Base-by-base conservation (phyloP, 2,888 invertebrate species). In the Baronia brevicornis region DNA sequence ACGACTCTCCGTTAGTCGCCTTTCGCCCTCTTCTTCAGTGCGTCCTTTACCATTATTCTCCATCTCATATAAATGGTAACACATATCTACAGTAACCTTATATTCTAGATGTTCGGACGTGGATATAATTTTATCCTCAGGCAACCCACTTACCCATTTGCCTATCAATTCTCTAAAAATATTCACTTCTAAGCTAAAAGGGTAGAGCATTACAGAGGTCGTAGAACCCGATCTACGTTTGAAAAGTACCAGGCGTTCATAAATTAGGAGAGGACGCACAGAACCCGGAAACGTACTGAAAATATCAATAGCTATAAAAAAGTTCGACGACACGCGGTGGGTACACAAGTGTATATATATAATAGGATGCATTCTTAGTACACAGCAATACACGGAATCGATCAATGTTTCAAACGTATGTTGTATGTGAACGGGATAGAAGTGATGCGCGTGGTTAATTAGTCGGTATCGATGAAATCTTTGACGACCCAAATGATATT, bases 331-430 rank as follows among this genome's bases (percentile, higher is more conserved):
- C 25, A 38, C 23, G 14, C 28, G 31, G 43, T 28, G 34, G 28
- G 25, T 46, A 40, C 41, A 35, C 12, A 46, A 27, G 5, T 10
- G 8, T 13, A 8, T 20, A 3, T 17, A 5, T 14, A 17, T 17
- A 40, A 51, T 40, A 39, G 48, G 54, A 40, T 24, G 21, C 9
- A 27, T n/a, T 51, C 41, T 44, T 41, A 37, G 36, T 45, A 44
- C 46, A 52, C 51, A 49, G 38, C 45, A 45, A 44, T 59, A 45
- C 46, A 49, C 45, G 43, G 48, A 57, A 77, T 73, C 78, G 78
- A 77, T 78, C 75, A 66, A 60, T 61, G 65, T 66, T 64, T 53
- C 46, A 41, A 63, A 56, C 66, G 61, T 56, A 58, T 69, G 65
- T 71, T 52, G 48, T 54, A 53, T 60, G 63, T 60, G 60, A 68